Conservation (phyloP, 2,888 invertebrate species). For the Rotaria socialis region DNA sequence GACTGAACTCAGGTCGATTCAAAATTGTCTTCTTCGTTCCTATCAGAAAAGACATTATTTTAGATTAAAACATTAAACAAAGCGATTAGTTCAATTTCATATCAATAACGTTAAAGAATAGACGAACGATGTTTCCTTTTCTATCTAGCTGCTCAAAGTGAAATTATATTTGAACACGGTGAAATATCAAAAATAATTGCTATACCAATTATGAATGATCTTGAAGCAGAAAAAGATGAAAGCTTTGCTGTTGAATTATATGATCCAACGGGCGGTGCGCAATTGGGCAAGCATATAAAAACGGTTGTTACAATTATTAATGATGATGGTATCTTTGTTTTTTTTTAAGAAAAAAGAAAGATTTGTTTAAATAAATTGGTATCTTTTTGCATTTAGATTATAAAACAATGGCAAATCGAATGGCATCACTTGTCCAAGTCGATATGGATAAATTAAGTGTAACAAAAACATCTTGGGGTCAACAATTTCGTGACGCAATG, state of each 20-base stretch:
- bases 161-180: constrained; percentile 53
- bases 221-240: constrained; percentile 65
- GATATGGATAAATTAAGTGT: constrained; percentile 63
- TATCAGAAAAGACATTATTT: too few species aligned
- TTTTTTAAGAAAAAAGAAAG: too few species aligned
- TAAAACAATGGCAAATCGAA: constrained; percentile 63
- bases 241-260: constrained; percentile 64
- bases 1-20: too few species aligned
- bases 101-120: too few species aligned
- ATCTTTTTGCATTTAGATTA: constrained; percentile 56
- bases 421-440: constrained; percentile 63
- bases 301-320: constrained; percentile 64
- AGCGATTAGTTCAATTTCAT: too few species aligned
- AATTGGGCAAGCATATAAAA: constrained; percentile 49
- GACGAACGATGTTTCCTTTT: too few species aligned
- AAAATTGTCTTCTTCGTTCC: too few species aligned
- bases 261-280: constrained; percentile 52
- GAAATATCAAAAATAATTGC: constrained; percentile 54
- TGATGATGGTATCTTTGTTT: constrained; percentile 64
- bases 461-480: constrained; percentile 62
- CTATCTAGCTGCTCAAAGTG: constrained; percentile 50
- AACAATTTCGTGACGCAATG: constrained; percentile 63
- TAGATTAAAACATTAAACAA: too few species aligned
- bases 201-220: constrained; percentile 52
- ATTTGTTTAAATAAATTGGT: too few species aligned